These are phyloP conservation scores for Chaenocephalus aceratus DNA, from an alignment of 2,113 vertebrate species.

Conservation along the genomic window DNA sequence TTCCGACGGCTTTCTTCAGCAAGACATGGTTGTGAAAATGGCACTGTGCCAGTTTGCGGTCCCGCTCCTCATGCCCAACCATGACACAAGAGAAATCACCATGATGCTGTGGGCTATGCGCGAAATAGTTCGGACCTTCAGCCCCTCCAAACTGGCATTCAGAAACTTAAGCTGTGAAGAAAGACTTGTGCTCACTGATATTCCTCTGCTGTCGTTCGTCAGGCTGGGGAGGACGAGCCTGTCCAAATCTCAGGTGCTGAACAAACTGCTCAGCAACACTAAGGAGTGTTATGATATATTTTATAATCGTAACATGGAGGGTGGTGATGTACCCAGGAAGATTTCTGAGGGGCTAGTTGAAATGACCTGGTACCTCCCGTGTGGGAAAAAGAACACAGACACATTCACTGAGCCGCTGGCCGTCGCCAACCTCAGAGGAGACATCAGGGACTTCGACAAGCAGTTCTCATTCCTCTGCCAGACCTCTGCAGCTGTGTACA, in stretches of 20 bases:
- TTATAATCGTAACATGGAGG: conserved; percentile 60
- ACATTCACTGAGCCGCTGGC: conserved; percentile 74
- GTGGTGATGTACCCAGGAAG: conserved; percentile 61
- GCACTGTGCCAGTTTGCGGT: conserved; percentile 81
- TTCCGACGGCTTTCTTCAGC: conserved; percentile 77
- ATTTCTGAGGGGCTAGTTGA: conserved; percentile 82
- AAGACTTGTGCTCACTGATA: conserved; percentile 45
- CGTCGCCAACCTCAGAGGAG: conserved; percentile 77
- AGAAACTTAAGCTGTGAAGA: conserved; percentile 37
- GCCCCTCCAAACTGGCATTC: conserved; percentile 26
- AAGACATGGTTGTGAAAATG: conserved; percentile 80
- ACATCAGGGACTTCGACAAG: conserved; percentile 60
- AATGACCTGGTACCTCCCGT: conserved; percentile 81
- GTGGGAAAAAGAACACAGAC: conserved; percentile 35
- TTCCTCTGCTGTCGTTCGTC: conserved; percentile 84
- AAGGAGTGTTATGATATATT: conserved; percentile 70
- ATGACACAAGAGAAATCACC: conserved; percentile 70
- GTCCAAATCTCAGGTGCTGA: conserved; percentile 83
- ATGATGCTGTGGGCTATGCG: conserved; percentile 80
- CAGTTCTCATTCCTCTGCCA: conserved; percentile 80
- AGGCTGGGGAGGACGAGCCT: conserved; percentile 70
- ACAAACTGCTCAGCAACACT: conserved; percentile 71
- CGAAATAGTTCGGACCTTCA: conserved; percentile 65
- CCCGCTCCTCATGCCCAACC: conserved; percentile 81
- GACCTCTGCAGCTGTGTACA: conserved; percentile 78